Conservation (phyloP, 2,888 invertebrate species). For the Hydriomena furcata region DNA sequence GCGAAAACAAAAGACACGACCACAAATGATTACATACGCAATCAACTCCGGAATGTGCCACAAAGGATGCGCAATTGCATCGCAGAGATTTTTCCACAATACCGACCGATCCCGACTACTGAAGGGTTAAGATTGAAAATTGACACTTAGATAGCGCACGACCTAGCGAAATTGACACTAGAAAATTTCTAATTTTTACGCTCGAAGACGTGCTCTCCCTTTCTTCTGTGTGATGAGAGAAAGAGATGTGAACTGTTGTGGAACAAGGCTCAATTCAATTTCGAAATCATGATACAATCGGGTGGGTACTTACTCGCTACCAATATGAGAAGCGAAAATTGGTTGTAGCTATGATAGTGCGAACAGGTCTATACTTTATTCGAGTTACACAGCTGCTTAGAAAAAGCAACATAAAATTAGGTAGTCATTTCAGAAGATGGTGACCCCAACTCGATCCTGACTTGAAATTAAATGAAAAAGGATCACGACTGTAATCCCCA, state of each 20-base stretch:
- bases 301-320: conserved; percentile 66
- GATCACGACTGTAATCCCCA: too few relatives aligned
- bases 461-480: too few relatives aligned
- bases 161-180: conserved; percentile 64
- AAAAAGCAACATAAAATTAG: conserved; percentile 20
- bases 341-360: conserved; percentile 63
- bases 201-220: conserved; percentile 32
- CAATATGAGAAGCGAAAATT: conserved; percentile 79
- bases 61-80: conserved; percentile 57
- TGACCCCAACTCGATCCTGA: too few relatives aligned
- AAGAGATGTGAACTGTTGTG: conserved; percentile 39
- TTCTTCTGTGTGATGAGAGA: conserved; percentile 32
- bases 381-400: conserved; percentile 41
- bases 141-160: conserved; percentile 60
- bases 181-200: conserved; percentile 39
- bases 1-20: conserved; percentile 39
- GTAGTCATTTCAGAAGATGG: too few relatives aligned
- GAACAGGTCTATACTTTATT: conserved; percentile 59
- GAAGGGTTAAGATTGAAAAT: conserved; percentile 48
- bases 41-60: conserved; percentile 62
- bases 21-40: conserved; percentile 65
- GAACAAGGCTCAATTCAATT: conserved; percentile 71
- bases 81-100: conserved; percentile 43
- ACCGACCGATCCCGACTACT: conserved; percentile 37
- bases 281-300: conserved; percentile 70